Conservation (phyloP, 2,113 vertebrate species). For the Amphiprion ocellaris region DNA sequence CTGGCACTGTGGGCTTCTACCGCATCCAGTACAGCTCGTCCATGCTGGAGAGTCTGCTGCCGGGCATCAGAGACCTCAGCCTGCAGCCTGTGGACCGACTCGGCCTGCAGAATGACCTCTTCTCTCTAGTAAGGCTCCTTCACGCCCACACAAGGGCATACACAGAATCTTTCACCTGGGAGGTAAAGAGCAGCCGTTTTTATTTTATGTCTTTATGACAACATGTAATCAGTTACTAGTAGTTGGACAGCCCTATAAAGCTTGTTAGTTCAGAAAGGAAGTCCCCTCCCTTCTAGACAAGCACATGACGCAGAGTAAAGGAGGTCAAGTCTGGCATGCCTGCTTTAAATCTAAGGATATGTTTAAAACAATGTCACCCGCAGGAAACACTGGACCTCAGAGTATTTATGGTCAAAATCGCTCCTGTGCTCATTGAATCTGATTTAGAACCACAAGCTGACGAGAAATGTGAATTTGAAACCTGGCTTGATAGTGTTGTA, state of each 20-base stretch:
- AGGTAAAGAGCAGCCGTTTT: not conserved
- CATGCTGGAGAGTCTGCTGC: constrained; percentile 94
- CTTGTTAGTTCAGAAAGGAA: not conserved
- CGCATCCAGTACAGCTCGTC: constrained; percentile 94
- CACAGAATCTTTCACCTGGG: not conserved
- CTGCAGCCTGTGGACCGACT: constrained; percentile 96
- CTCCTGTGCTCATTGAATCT: not conserved
- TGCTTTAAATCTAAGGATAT: too few relatives aligned
- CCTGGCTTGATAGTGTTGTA: not conserved
- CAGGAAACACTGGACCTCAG: too few relatives aligned
- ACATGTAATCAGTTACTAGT: not conserved
- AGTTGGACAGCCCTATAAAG: not conserved
- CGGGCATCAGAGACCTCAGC: constrained; percentile 92
- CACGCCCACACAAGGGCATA: not conserved
- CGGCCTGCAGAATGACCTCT: constrained; percentile 97
- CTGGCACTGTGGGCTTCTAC: constrained; percentile 98
- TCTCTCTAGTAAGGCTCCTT: constrained; percentile 90
- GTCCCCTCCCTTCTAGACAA: not conserved
- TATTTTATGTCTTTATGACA: not conserved
- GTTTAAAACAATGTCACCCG: too few relatives aligned
- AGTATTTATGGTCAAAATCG: too few relatives aligned
- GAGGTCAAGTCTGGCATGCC: not conserved
- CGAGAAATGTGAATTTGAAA: not conserved
- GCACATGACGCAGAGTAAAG: not conserved
- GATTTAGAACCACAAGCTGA: too few relatives aligned